These are phyloP conservation scores for Calyptommatus sinebrachiatus DNA, from an alignment of 2,113 vertebrate species.

Conservation along the genomic window DNA sequence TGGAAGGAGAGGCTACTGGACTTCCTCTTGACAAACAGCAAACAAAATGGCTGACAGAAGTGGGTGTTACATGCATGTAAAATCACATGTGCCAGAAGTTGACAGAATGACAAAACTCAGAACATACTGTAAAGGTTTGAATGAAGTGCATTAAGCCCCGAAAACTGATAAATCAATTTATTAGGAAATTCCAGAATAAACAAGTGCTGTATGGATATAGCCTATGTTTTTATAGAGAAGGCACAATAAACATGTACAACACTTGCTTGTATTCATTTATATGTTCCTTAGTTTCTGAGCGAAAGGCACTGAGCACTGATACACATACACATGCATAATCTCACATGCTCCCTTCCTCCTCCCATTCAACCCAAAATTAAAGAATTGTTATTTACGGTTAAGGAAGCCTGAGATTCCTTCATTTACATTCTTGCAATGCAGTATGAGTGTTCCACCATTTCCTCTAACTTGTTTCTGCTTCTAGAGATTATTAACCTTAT, in stretches of 20 bases:
- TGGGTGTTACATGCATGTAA: too few relatives aligned
- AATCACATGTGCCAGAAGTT: too few relatives aligned
- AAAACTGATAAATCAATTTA: too few relatives aligned
- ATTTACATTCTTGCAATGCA: not conserved
- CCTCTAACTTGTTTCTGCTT: not conserved
- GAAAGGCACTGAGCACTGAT: not conserved
- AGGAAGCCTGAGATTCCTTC: not conserved
- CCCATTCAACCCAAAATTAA: not conserved
- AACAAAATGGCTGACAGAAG: too few relatives aligned
- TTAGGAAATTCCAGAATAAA: too few relatives aligned
- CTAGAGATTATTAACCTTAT: not conserved
- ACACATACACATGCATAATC: too few relatives aligned
- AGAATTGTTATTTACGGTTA: conserved; percentile 5
- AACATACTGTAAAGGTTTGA: too few relatives aligned
- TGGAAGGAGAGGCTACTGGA: too few relatives aligned
- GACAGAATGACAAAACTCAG: too few relatives aligned
- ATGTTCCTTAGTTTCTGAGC: not conserved
- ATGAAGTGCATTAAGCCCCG: too few relatives aligned
- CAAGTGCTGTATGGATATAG: too few relatives aligned
- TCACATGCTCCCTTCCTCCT: not conserved
- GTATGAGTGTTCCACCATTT: not conserved
- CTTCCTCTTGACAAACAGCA: too few relatives aligned
- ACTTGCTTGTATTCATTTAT: not conserved
- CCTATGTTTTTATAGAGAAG: not conserved
- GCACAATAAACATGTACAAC: not conserved